A percentile compares a stretch with the other conserved stretches of the same genome.
phyloP scores from a whole-genome alignment of 2,113 vertebrate genomes.

The Peromyscus polionotus region DNA sequence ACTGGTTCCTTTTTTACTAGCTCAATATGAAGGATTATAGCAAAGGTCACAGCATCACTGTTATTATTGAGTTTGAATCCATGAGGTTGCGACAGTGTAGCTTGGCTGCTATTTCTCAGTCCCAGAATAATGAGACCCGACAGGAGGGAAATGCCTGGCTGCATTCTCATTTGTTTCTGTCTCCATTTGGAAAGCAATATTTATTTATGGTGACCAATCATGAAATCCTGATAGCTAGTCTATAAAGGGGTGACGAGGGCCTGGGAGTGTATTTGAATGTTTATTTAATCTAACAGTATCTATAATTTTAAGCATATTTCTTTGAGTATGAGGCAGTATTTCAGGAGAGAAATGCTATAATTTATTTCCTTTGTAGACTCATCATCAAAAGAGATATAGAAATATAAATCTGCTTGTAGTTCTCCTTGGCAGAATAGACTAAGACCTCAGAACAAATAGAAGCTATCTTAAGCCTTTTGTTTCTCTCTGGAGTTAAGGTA shows the following conservation, averaged over 20 bases:
- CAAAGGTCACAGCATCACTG: background rate
- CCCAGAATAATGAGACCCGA: background rate
- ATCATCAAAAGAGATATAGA: conserved; percentile 58
- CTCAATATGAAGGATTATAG: background rate
- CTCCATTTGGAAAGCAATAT: conserved; percentile 37
- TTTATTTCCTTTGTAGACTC: conserved; percentile 63
- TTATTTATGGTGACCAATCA: conserved; percentile 23
- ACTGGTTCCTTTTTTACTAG: background rate
- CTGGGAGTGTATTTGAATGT: background rate
- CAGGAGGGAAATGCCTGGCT: conserved; percentile 2
- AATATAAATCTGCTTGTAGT: conserved; percentile 46
- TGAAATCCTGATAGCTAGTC: background rate
- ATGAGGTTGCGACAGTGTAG: background rate
- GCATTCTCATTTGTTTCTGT: conserved; percentile 30
- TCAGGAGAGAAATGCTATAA: background rate
- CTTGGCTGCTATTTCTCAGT: background rate
- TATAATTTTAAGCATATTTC: conserved; percentile 59
- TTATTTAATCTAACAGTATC: conserved; percentile 50
- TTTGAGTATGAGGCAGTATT: conserved; percentile 24
- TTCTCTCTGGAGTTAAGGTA: conserved; percentile 58
- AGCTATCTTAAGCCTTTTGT: conserved; percentile 58
- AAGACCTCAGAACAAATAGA: conserved; percentile 59
- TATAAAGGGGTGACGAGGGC: background rate
- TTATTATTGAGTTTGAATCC: background rate
- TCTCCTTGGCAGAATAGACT: conserved; percentile 65